Conservation (phyloP, 2,888 invertebrate genomes). For the Falcaria lacertinaria region DNA sequence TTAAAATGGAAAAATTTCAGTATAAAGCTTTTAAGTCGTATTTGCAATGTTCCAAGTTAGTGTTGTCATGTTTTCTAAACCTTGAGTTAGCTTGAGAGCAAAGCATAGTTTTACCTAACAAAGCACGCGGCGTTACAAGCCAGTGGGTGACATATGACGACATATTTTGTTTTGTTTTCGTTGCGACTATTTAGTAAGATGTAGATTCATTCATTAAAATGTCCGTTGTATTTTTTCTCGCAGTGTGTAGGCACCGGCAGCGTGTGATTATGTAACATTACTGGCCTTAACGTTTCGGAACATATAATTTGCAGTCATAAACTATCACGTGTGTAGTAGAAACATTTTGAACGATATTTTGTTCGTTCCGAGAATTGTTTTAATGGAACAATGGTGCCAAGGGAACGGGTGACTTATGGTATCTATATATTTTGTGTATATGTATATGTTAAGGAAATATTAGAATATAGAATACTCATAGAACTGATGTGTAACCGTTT, state of each 20-base stretch:
- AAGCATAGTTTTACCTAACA: too few relatives aligned
- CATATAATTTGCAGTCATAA: constrained; percentile 53
- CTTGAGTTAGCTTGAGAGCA: too few relatives aligned
- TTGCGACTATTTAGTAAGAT: constrained; percentile 19
- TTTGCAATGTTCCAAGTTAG: too few relatives aligned
- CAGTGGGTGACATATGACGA: constrained; percentile 26
- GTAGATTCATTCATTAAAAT: constrained; percentile 26
- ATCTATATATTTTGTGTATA: neutral
- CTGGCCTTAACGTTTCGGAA: constrained; percentile 43
- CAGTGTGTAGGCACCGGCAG: neutral
- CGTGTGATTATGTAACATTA: constrained; percentile 19
- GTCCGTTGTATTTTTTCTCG: constrained; percentile 7
- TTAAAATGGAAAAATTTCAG: too few relatives aligned
- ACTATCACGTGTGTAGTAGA: constrained; percentile 24
- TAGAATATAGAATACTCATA: neutral
- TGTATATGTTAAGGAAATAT: neutral
- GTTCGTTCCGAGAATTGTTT: constrained; percentile 24
- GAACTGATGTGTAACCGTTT: too few relatives aligned
- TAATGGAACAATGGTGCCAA: constrained; percentile 4
- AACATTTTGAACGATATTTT: constrained; percentile 22
- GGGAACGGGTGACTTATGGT: constrained; percentile 4
- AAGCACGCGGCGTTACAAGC: constrained; percentile 8
- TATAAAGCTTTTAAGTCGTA: too few relatives aligned
- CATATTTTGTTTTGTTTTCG: constrained; percentile 25
- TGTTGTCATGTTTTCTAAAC: constrained; percentile 16